A percentile compares a stretch with the other conserved stretches of the same genome.
These are phyloP conservation scores for Smittia aterrima DNA, from an alignment of 2,888 invertebrate genomes.

Conservation along the genomic window DNA sequence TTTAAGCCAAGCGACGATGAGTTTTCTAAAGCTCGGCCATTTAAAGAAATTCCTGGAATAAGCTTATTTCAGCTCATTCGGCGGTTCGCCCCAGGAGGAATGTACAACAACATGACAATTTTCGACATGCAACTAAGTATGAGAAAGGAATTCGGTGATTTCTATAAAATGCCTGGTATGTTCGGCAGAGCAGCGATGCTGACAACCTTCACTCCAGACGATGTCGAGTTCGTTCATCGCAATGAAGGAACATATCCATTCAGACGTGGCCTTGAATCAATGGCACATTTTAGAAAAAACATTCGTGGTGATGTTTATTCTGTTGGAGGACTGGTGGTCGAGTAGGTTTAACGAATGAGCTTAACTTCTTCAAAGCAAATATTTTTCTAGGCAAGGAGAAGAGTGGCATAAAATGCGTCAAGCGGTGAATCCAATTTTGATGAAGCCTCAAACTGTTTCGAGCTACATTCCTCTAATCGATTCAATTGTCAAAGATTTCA, in stretches of 20 bases:
- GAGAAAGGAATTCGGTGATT: constrained; percentile 51
- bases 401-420: constrained; percentile 61
- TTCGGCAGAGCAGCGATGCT: constrained; percentile 51
- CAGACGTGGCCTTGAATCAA: constrained; percentile 50
- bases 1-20: neutral
- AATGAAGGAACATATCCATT: constrained; percentile 55
- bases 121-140: neutral
- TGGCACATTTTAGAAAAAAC: constrained; percentile 51
- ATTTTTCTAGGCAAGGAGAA: constrained; percentile 56
- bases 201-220: constrained; percentile 56
- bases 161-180: constrained; percentile 54
- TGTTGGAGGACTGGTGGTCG: constrained; percentile 46
- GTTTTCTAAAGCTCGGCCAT: neutral
- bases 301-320: constrained; percentile 52
- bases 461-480: constrained; percentile 57
- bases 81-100: neutral
- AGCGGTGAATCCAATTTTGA: constrained; percentile 59
- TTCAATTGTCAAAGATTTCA: constrained; percentile 54
- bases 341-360: constrained; percentile 46
- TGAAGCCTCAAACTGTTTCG: constrained; percentile 62
- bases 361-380: neutral
- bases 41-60: neutral
- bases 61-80: neutral
- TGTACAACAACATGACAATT: constrained; percentile 1
- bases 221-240: constrained; percentile 55